Conservation (phyloP, 2,797 vertebrate genomes). For the Neopelma chrysocephalum region DNA sequence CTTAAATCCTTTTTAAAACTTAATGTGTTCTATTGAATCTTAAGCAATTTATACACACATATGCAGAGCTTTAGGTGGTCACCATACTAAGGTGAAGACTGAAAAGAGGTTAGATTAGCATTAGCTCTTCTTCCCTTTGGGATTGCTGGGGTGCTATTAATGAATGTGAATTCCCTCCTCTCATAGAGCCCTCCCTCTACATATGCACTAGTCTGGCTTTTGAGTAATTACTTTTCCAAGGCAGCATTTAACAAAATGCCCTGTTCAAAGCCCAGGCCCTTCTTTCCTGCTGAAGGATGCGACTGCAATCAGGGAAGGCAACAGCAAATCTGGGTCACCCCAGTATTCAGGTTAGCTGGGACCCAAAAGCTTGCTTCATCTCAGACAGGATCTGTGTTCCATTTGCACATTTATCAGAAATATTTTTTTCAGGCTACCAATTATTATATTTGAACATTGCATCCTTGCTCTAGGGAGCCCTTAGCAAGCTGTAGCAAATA, state of each 20-base stretch:
- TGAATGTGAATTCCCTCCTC: constrained; percentile 81
- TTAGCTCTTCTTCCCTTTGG: constrained; percentile 76
- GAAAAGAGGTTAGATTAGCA: constrained; percentile 87
- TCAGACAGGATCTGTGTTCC: constrained; percentile 39
- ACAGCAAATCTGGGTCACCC: constrained; percentile 78
- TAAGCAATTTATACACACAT: constrained; percentile 72
- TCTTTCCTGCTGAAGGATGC: constrained; percentile 71
- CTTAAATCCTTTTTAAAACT: constrained; percentile 77
- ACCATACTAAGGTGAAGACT: constrained; percentile 77
- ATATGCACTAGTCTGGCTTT: constrained; percentile 82
- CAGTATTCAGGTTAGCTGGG: constrained; percentile 62
- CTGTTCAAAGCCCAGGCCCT: constrained; percentile 81
- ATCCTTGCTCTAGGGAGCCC: constrained; percentile 75
- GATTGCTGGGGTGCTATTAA: constrained; percentile 84
- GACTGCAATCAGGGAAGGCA: constrained; percentile 78
- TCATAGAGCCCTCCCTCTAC: not conserved
- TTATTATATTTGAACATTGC: constrained; percentile 78
- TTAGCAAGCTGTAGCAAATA: constrained; percentile 80
- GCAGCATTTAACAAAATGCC: constrained; percentile 85
- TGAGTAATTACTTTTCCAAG: constrained; percentile 88
- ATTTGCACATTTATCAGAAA: constrained; percentile 68
- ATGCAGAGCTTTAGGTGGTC: constrained; percentile 76
- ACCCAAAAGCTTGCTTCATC: constrained; percentile 74
- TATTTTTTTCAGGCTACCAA: constrained; percentile 79
- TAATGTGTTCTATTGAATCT: constrained; percentile 77